Evolutionary conservation across 2,888 invertebrate genomes (phyloP), one percentile per base, ranked within the genome.

Genomic region (Theodoxus fluviatilis): DNA sequence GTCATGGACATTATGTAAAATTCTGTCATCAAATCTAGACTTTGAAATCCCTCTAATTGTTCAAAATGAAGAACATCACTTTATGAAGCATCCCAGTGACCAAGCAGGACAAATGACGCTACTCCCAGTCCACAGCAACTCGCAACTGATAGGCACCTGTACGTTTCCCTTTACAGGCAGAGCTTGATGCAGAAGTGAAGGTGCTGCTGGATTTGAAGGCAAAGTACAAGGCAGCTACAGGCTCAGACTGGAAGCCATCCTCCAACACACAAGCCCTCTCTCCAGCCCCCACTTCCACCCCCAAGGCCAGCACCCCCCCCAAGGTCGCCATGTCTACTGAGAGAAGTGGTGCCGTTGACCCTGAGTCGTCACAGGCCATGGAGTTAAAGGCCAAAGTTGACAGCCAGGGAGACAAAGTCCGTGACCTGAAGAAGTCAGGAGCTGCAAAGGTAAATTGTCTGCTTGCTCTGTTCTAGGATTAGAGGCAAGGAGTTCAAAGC

Each of bases 141-240:
- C n/a, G n/a, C n/a, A n/a, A n/a, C n/a, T n/a, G n/a, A n/a, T n/a
- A n/a, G n/a, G n/a, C n/a, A n/a, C n/a, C n/a, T n/a, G n/a, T n/a
- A n/a, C n/a, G n/a, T n/a, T 63, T 28, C 28, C 31, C 22, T 25
- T 73, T 72, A 12, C 75, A 84, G 83, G 76, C 66, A n/a, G 73
- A 74, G 7, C 79, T 92, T 38, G 90, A 91, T 59, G 86, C 84
- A 28, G 91, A 89, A 76, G 91, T 92, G 0, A 89, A 91, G 78
- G 78, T 78, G 47, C 86, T 95, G 2, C 84, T 94, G 25, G 89
- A 89, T 9, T 85, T 95, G 1, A 96, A 96, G 87, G 89, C 90
- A 0, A 91, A 94, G 73, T 95, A 91, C 87, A 95, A 95, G 85
- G 87, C 89, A 18, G 84, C 89, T 28, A 91, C 91, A 18, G 93